Evolutionary conservation across 2,797 vertebrate genomes (phyloP), one percentile per base, ranked within the genome.

Genomic region (Nasua narica): DNA sequence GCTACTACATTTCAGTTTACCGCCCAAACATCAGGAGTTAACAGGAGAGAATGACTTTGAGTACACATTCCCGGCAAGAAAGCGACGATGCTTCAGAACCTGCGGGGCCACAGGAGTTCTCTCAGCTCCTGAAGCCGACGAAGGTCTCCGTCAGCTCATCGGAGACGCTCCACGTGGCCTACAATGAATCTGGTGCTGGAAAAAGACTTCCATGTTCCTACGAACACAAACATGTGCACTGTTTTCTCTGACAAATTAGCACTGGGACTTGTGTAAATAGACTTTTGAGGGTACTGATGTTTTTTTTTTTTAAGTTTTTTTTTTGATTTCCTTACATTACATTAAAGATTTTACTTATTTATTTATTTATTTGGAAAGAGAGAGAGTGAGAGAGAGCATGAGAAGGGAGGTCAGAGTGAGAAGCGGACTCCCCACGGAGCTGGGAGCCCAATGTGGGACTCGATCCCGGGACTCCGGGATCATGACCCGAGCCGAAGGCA

Each of bases 191-290:
- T 56, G 29, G 7, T 35, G 27, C 72, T 58, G 18, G 65, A 76
- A 89, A 96, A 83, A 87, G 50, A 79, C 48, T 21, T 72, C 19
- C 27, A 5, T 29, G 76, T 54, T 87, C 84, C 37, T 65, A 23
- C 7, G 43, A 87, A 54, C 6, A 70, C 62, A 96, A 94, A 86
- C 13, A 65, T 48, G 43, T 48, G 23, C 18, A 7, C 32, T 40
- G 19, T 74, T 96, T 96, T 92, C 91, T 60, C n/a, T 60, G 91
- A 90, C 60, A 97, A 97, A 92, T 97, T 79, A 94, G 91, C 81
- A 72, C 32, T 9, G 87, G 93, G 46, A 70, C 67, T 95, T 94
- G 65, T 10, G 60, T 96, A 93, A 93, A 97, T 62, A 83, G 3
- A 72, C 72, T 37, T 18, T 60, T 54, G 40, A 96, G 84, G 54